A percentile compares a stretch with the other conserved stretches of the same genome.
Conservation (phyloP, 2,113 vertebrate species). For the Rafetus swinhoei region DNA sequence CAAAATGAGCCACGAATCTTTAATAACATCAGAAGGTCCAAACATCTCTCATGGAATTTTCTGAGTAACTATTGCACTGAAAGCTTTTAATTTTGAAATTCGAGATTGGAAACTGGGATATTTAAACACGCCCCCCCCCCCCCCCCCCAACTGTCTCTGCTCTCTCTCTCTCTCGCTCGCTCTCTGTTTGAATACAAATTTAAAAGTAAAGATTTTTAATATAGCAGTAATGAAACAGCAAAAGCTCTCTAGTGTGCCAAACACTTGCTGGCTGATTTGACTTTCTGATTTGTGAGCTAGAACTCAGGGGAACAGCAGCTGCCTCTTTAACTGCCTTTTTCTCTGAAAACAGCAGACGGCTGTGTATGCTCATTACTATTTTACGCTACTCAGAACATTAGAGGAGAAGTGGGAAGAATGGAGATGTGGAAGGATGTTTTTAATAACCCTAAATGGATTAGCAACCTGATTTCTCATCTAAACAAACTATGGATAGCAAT, state of each 20-base stretch:
- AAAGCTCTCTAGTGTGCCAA: conserved; percentile 55
- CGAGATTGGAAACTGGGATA: background rate
- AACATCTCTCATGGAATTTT: background rate
- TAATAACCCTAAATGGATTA: conserved; percentile 46
- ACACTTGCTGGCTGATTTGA: conserved; percentile 50
- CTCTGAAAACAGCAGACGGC: conserved; percentile 71
- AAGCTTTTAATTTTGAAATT: background rate
- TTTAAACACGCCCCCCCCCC: background rate
- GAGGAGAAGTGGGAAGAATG: conserved; percentile 16
- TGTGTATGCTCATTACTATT: conserved; percentile 66
- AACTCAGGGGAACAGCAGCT: conserved; percentile 69
- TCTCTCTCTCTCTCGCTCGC: background rate
- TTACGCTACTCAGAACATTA: conserved; percentile 58
- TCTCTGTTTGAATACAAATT: conserved; percentile 25
- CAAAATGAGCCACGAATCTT: background rate
- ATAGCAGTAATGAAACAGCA: conserved; percentile 61
- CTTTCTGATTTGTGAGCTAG: conserved; percentile 65
- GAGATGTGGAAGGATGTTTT: conserved; percentile 41
- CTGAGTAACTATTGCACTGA: background rate
- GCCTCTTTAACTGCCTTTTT: conserved; percentile 68
- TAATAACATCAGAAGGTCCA: accelerated
- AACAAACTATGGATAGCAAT: conserved; percentile 4
- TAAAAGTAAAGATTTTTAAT: conserved; percentile 47
- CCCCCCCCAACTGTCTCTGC: conserved; percentile 7
- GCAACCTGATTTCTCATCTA: conserved; percentile 15